A percentile compares a stretch with the other conserved stretches of the same genome.
Evolutionary conservation across 2,797 vertebrate species (phyloP).

Genomic region (Chiloscyllium punctatum): DNA sequence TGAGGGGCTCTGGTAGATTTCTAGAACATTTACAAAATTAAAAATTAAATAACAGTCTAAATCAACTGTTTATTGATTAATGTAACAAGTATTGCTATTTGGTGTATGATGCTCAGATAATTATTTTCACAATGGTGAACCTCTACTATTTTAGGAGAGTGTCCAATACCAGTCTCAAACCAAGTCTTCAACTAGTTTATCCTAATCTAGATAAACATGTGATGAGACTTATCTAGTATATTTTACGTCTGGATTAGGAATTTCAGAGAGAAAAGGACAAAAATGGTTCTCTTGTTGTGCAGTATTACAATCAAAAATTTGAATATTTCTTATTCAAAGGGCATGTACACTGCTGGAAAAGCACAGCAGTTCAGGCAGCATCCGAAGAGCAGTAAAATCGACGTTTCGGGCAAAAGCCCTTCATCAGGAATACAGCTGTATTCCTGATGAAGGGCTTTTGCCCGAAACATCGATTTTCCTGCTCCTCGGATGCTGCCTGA

Average conservation of each 20-base stretch:
- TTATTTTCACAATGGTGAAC: neutral
- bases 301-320: neutral
- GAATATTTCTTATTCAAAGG: no score
- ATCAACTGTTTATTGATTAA: neutral
- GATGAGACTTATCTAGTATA: neutral
- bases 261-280: neutral
- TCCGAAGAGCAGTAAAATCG: no score
- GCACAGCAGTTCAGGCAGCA: no score
- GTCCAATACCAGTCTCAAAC: neutral
- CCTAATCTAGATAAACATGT: neutral
- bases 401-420: no score
- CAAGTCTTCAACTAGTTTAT: neutral
- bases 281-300: neutral
- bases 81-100: neutral
- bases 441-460: no score
- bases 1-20: constrained; percentile 92
- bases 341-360: no score
- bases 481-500: no score
- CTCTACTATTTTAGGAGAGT: neutral
- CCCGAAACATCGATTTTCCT: no score
- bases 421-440: no score
- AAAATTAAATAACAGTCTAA: neutral
- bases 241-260: neutral
- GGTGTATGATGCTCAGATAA: neutral
- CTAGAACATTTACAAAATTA: constrained; percentile 54